Evolutionary conservation across 1,140 invertebrate genomes (phyloP).

Genomic region (Theocolax elegans): DNA sequence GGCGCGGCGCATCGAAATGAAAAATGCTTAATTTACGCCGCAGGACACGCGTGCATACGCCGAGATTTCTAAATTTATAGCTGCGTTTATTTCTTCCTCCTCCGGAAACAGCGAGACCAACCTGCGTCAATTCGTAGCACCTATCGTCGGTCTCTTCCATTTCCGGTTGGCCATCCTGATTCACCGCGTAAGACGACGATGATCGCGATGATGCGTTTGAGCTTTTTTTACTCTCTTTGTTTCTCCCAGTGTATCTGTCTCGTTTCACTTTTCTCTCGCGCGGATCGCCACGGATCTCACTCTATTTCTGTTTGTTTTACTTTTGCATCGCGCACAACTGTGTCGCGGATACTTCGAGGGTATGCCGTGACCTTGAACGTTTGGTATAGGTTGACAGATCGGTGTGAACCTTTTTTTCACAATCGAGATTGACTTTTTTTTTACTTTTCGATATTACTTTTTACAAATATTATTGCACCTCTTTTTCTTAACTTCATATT

Average conservation of each 20-base stretch:
- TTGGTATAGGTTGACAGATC: neutral
- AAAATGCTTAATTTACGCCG: no score
- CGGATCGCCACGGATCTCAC: neutral
- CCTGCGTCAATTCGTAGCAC: slow-evolving; percentile 46
- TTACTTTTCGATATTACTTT: no score
- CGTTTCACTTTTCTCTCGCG: neutral
- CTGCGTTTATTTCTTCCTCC: no score
- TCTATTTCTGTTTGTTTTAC: slow-evolving; percentile 15
- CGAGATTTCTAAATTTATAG: slow-evolving; percentile 43
- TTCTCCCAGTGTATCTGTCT: slow-evolving; percentile 1
- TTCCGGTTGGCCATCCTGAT: slow-evolving; percentile 18
- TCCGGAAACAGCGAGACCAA: slow-evolving; percentile 46
- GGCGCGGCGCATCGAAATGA: no score
- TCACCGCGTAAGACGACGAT: no score
- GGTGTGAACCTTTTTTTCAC: neutral
- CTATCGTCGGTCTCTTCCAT: slow-evolving; percentile 30
- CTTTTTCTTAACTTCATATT: no score
- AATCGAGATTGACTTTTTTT: no score
- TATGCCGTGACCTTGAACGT: slow-evolving; percentile 13
- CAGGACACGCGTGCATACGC: slow-evolving; percentile 8
- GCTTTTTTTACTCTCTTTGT: neutral
- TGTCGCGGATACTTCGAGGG: no score
- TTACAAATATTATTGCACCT: no score
- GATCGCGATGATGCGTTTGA: neutral
- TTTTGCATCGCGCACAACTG: no score